These are phyloP conservation scores for Galemys pyrenaicus DNA, from an alignment of 2,113 vertebrate genomes.

Conservation along the genomic window DNA sequence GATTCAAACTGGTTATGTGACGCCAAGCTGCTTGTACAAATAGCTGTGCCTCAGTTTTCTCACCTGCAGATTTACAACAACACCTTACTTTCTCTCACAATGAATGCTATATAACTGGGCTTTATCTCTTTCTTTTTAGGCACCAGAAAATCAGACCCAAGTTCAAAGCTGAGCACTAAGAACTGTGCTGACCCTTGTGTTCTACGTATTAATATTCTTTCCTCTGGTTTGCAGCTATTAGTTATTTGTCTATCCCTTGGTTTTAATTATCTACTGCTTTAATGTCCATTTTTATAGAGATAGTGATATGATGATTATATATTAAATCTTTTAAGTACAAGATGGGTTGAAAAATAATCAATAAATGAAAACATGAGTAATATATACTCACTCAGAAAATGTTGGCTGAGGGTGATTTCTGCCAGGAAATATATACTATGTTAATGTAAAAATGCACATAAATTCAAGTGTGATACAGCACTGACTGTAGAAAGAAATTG, in stretches of 20 bases:
- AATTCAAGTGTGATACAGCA: constrained; percentile 11
- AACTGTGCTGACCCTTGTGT: not conserved
- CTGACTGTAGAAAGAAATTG: not conserved
- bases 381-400: not conserved
- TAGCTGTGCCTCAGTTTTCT: not conserved
- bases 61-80: not conserved
- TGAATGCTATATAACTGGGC: not conserved
- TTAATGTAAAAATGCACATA: constrained; percentile 30
- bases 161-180: not conserved
- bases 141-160: not conserved
- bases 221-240: not conserved
- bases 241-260: not conserved
- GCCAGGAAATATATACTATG: not conserved
- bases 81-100: not conserved
- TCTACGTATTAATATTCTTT: not conserved
- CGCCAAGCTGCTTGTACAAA: not conserved
- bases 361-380: constrained; percentile 4
- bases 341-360: not conserved
- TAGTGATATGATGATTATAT: not conserved
- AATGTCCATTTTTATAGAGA: not conserved
- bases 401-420: not conserved
- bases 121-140: not conserved
- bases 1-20: not conserved
- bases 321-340: not conserved
- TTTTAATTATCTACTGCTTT: not conserved